phyloP scores from a whole-genome alignment of 2,113 vertebrate species.

The Cyanoderma ruficeps region DNA sequence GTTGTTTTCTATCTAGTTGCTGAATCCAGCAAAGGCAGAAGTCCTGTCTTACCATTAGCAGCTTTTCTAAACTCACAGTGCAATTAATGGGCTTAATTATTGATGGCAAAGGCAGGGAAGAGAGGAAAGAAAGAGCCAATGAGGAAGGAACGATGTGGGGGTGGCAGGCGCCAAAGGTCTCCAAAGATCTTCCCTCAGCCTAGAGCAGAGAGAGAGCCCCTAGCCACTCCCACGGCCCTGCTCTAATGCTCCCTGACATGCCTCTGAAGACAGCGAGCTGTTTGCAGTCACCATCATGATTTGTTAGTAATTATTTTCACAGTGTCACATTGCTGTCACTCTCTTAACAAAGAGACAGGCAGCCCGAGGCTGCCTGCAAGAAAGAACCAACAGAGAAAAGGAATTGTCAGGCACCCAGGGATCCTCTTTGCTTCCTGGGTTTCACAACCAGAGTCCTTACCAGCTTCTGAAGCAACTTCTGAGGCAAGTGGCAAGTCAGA shows the following conservation, averaged over 20 bases:
- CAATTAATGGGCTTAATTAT: slow-evolving; percentile 50
- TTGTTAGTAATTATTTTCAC: slow-evolving; percentile 99
- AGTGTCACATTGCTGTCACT: slow-evolving; percentile 99
- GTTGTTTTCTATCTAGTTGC: neutral
- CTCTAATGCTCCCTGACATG: slow-evolving; percentile 97
- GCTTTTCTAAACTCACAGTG: neutral
- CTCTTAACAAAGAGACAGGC: slow-evolving; percentile 90
- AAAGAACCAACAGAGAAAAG: slow-evolving; percentile 76
- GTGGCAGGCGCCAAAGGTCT: slow-evolving; percentile 45
- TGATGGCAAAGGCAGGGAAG: slow-evolving; percentile 21
- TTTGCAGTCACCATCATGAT: slow-evolving; percentile 99
- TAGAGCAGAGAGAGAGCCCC: slow-evolving; percentile 48
- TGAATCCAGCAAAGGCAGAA: neutral
- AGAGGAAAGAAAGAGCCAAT: neutral
- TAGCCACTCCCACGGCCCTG: slow-evolving; percentile 75
- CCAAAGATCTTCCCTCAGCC: slow-evolving; percentile 30
- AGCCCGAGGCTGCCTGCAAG: slow-evolving; percentile 81
- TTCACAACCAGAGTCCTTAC: slow-evolving; percentile 70
- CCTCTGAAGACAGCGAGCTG: slow-evolving; percentile 96
- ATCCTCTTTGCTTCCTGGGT: slow-evolving; percentile 73
- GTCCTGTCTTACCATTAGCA: neutral
- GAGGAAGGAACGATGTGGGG: slow-evolving; percentile 13
- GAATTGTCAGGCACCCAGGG: slow-evolving; percentile 75
- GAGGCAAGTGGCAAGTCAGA: slow-evolving; percentile 67
- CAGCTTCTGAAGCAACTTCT: slow-evolving; percentile 72